These are phyloP conservation scores for Hystrix cristata DNA, from an alignment of 2,113 vertebrate genomes.

Conservation along the genomic window DNA sequence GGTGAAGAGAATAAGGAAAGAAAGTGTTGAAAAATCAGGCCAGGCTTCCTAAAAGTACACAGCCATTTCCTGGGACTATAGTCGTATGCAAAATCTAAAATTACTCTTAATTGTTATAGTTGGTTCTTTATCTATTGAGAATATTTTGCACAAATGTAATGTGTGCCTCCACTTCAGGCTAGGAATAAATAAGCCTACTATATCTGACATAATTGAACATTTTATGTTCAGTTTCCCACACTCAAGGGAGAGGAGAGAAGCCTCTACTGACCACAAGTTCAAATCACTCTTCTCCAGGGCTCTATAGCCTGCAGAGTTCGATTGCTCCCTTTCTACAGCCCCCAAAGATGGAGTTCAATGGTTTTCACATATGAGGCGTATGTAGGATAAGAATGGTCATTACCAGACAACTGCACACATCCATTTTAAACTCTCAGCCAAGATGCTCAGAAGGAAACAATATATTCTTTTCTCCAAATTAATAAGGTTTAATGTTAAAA, in stretches of 20 bases:
- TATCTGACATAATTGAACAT: neutral
- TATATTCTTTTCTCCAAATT: conserved; percentile 5
- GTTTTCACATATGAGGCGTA: conserved; percentile 29
- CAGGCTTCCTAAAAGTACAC: neutral
- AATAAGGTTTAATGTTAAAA: neutral
- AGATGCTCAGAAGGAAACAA: neutral
- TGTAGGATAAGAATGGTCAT: neutral
- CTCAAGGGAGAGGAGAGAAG: neutral
- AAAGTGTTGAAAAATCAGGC: neutral
- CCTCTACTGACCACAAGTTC: neutral
- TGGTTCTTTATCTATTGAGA: neutral
- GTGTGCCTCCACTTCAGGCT: neutral
- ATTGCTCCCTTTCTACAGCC: neutral
- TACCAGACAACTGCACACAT: neutral
- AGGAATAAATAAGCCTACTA: neutral
- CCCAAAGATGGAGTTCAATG: neutral
- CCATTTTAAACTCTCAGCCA: neutral
- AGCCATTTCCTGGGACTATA: neutral
- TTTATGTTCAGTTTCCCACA: conserved; percentile 31
- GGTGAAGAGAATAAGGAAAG: neutral
- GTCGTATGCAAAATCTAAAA: neutral
- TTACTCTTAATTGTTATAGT: neutral
- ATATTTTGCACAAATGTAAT: neutral
- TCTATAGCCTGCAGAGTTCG: neutral
- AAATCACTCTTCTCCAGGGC: neutral